A percentile compares a stretch with the other conserved stretches of the same genome.
Conservation (phyloP, 2,113 vertebrate species). For the Thalassarche chlororhynchos region DNA sequence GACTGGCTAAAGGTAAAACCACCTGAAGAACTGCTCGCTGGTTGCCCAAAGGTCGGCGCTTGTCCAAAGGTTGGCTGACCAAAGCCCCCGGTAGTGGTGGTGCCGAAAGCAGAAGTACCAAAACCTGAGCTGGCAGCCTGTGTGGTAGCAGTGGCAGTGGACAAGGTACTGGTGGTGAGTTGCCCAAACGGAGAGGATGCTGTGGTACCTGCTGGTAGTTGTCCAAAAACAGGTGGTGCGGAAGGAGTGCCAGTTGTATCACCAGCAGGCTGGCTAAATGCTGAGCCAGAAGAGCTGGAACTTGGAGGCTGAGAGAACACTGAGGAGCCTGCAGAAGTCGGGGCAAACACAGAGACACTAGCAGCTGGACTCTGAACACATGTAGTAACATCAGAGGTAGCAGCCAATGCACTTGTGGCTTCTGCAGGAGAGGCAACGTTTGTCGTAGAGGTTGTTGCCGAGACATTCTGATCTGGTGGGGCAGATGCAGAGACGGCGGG, state of each 20-base stretch:
- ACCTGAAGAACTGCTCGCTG: slow-evolving; percentile 68
- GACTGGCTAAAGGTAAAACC: slow-evolving; percentile 82
- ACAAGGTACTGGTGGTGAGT: slow-evolving; percentile 8
- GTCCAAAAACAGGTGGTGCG: slow-evolving; percentile 61
- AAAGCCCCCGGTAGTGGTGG: slow-evolving; percentile 71
- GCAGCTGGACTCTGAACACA: slow-evolving; percentile 4
- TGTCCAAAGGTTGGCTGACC: slow-evolving; percentile 86
- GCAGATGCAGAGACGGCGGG: background rate
- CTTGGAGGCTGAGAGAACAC: slow-evolving; percentile 55
- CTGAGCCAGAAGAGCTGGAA: slow-evolving; percentile 63
- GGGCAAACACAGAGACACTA: slow-evolving; percentile 36
- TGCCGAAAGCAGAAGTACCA: slow-evolving; percentile 70
- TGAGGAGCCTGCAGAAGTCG: slow-evolving; percentile 16
- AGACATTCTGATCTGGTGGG: background rate
- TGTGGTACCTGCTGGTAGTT: slow-evolving; percentile 50
- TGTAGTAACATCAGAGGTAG: background rate
- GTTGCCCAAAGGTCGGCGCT: slow-evolving; percentile 81
- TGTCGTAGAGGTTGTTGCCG: background rate
- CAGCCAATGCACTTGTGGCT: background rate
- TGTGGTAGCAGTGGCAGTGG: background rate
- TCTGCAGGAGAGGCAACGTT: background rate
- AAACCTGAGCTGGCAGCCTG: slow-evolving; percentile 71
- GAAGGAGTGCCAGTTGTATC: slow-evolving; percentile 44
- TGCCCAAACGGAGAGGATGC: slow-evolving; percentile 67
- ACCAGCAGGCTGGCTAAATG: slow-evolving; percentile 69